Conservation (phyloP, 2,888 invertebrate genomes). For the Drosophila longiperda region DNA sequence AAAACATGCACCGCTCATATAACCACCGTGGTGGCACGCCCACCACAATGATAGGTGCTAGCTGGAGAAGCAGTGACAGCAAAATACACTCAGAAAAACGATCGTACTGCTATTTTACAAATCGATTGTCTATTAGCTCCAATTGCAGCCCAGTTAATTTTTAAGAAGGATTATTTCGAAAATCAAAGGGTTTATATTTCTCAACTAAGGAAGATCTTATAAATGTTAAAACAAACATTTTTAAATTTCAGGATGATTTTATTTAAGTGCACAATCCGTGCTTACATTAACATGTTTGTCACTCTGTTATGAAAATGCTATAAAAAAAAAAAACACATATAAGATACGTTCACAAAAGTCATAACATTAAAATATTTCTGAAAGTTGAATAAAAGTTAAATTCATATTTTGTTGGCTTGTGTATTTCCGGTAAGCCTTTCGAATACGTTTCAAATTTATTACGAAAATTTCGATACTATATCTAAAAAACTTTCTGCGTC, state of each 20-base stretch:
- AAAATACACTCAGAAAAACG: slow-evolving; percentile 1
- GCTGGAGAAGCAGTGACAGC: slow-evolving; percentile 27
- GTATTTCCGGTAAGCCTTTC: background rate
- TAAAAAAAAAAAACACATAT: background rate
- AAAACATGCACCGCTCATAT: slow-evolving; percentile 70
- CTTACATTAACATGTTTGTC: background rate
- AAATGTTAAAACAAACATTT: background rate
- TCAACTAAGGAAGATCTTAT: background rate
- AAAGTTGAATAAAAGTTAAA: background rate
- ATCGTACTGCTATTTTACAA: background rate
- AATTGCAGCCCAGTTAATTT: background rate
- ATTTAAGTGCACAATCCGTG: background rate
- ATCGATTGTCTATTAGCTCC: background rate
- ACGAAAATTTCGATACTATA: background rate
- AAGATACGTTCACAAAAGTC: background rate
- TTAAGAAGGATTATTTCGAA: background rate
- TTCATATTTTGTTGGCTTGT: background rate
- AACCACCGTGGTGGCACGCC: slow-evolving; percentile 35
- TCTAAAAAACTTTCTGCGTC: background rate
- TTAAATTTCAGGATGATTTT: background rate
- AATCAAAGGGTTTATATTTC: background rate
- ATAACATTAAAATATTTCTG: background rate
- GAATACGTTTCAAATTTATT: background rate
- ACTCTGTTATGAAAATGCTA: background rate
- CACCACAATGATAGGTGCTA: slow-evolving; percentile 30